These are phyloP conservation scores for Leptosomus discolor DNA, from an alignment of 2,113 vertebrate genomes.

Conservation along the genomic window DNA sequence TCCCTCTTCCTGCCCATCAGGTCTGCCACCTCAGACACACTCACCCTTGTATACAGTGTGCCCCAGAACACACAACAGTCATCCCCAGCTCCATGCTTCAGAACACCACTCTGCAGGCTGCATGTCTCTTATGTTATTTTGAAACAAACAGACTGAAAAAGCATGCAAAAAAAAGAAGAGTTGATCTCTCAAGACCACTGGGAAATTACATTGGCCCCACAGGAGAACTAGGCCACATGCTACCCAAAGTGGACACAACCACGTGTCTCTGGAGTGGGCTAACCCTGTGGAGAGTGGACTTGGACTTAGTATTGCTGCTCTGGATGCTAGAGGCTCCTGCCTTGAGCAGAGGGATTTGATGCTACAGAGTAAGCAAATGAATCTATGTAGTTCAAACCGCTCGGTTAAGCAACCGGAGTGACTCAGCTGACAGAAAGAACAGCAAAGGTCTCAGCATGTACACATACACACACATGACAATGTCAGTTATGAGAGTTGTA, in stretches of 20 bases:
- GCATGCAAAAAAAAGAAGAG: background rate
- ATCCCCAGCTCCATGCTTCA: background rate
- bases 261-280: background rate
- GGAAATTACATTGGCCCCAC: background rate
- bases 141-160: background rate
- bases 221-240: background rate
- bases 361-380: background rate
- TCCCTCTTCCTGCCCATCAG: background rate
- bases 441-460: background rate
- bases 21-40: background rate
- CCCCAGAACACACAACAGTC: background rate
- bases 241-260: background rate
- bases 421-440: background rate
- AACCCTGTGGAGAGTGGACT: background rate
- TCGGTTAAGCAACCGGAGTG: background rate
- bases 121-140: fast-evolving
- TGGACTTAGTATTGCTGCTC: background rate
- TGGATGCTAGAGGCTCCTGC: background rate
- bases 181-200: background rate
- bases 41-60: background rate
- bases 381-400: fast-evolving
- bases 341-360: fast-evolving
- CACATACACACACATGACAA: too few species aligned
- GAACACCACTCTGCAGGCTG: background rate
- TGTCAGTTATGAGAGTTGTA: background rate